A percentile compares a stretch with the other conserved stretches of the same genome.
Evolutionary conservation across 2,888 invertebrate genomes (phyloP).

Genomic region (Parnassius apollo): DNA sequence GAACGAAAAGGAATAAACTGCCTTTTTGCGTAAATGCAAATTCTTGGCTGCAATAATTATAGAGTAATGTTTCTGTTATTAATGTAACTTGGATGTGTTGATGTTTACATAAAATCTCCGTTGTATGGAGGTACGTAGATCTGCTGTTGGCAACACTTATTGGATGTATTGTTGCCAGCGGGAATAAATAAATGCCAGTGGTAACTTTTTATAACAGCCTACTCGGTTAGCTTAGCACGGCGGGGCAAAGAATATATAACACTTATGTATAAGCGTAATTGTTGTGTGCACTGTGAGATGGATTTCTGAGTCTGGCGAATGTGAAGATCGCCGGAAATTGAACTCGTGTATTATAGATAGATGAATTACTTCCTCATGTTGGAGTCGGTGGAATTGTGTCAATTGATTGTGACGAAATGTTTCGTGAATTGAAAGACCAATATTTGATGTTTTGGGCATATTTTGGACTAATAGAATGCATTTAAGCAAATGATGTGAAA

Average conservation of each 20-base stretch:
- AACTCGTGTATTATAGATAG: constrained; percentile 51
- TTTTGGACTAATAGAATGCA: neutral
- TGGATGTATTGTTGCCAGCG: constrained; percentile 28
- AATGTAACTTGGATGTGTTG: constrained; percentile 1
- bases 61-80: neutral
- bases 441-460: neutral
- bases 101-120: neutral
- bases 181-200: constrained; percentile 26
- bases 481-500: neutral
- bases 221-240: constrained; percentile 53
- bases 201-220: constrained; percentile 18
- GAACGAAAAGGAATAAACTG: neutral
- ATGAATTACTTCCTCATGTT: constrained; percentile 38
- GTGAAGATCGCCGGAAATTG: constrained; percentile 30
- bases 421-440: neutral
- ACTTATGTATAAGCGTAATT: constrained; percentile 40
- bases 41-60: constrained; percentile 2
- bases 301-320: constrained; percentile 30
- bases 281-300: constrained; percentile 29
- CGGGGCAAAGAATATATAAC: constrained; percentile 41
- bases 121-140: neutral
- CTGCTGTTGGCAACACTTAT: constrained; percentile 1
- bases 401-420: constrained; percentile 12
- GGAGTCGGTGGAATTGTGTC: constrained; percentile 37
- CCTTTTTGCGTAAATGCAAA: constrained; percentile 3